Evolutionary conservation across 2,888 invertebrate genomes (phyloP), one percentile per base, ranked within the genome.

Genomic region (Sturmia bella): DNA sequence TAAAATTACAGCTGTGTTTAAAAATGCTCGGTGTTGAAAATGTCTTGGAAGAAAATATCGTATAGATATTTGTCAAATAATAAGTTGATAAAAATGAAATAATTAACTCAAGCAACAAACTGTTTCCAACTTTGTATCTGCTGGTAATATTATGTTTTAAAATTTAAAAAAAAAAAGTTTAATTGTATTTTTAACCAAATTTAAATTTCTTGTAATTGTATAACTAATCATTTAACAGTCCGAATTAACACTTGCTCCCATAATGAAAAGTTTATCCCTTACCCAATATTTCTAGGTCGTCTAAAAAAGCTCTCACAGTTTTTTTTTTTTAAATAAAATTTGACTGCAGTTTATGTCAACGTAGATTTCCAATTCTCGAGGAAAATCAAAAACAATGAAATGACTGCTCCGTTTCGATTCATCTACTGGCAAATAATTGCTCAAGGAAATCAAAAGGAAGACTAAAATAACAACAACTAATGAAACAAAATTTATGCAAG

Each of bases 331-430:
- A 54, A 66, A 70, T 66, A 45, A 72, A 72, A 63, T 56, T n/a
- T 73, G 48, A 68, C 76, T 76, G 54, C 56, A 69, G 68, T 57
- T 73, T 64, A 27, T 74, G 57, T 74, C 68, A 68, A 24, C 21
- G 64, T 59, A 15, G 57, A 75, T 43, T 59, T 61, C 56, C 27
- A 61, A 56, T 68, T 73, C 68, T 3, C 9, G 3, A 19, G 56
- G 41, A 43, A 7, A 39, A 39, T 39, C 45, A 13, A 57, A 64
- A 21, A 43, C 11, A 27, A 1, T 1, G 7, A 59, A 59, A 50
- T 43, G 61, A 61, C 37, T 61, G 32, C 61, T 54, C 45, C 27
- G n/a, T 21, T 68, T 68, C 27, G 59, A 27, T 66, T 59, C 50
- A 52, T 59, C 69, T 69, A 37, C 61, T 24, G 52, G 9, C 68